phyloP scores from a whole-genome alignment of 2,797 vertebrate species.

The Arremon brunneinucha region DNA sequence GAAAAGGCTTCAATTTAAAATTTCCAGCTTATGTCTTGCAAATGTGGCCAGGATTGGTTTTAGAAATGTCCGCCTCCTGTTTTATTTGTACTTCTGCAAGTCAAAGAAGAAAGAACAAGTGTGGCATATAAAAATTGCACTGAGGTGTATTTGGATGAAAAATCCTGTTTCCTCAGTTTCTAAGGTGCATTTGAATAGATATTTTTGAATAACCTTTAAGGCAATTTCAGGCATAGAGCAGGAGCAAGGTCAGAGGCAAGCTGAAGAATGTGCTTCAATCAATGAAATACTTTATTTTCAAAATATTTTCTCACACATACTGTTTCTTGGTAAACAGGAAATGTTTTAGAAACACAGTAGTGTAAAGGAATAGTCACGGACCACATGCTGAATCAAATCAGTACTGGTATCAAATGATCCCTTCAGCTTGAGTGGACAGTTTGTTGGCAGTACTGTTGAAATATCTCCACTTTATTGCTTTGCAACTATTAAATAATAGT shows the following conservation, averaged over 20 bases:
- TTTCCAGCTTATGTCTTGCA: background rate
- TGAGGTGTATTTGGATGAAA: background rate
- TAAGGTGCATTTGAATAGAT: background rate
- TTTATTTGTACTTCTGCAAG: background rate
- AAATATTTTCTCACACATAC: background rate
- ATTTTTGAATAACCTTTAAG: background rate
- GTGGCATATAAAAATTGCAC: background rate
- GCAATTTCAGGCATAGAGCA: background rate
- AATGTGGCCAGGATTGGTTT: background rate
- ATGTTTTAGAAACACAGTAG: background rate
- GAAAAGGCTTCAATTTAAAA: background rate
- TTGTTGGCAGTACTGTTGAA: background rate
- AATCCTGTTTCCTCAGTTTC: background rate
- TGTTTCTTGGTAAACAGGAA: background rate
- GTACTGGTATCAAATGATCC: background rate
- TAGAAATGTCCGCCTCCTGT: background rate
- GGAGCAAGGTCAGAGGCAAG: background rate
- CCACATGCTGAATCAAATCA: background rate
- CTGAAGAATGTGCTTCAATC: background rate
- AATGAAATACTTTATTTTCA: background rate
- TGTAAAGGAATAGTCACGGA: background rate
- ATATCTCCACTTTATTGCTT: background rate
- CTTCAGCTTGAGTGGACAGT: background rate
- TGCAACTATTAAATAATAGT: background rate
- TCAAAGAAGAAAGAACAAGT: background rate